Evolutionary conservation across 2,113 vertebrate genomes (phyloP).

Genomic region (Pedionomus torquatus): DNA sequence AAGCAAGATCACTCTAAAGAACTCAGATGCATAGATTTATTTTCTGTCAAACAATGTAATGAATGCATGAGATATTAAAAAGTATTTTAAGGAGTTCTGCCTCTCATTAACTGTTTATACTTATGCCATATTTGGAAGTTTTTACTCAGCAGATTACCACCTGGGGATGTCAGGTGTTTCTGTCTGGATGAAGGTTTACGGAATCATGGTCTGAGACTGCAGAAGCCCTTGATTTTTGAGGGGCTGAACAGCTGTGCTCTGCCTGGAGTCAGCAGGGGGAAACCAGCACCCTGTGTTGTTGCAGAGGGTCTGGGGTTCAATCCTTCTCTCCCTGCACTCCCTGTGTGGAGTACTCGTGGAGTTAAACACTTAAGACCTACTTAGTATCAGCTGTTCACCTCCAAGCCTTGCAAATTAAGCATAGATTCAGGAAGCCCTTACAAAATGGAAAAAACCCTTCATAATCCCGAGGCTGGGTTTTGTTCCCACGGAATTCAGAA

Average conservation of each 20-base stretch:
- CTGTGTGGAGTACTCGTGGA: rapidly evolving
- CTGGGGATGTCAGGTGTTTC: not conserved
- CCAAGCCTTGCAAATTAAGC: not conserved
- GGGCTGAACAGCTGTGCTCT: not conserved
- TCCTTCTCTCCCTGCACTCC: not conserved
- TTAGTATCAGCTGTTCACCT: not conserved
- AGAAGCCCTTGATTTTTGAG: not conserved
- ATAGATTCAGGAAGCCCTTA: not conserved
- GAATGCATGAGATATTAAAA: not conserved
- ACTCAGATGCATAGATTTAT: not conserved
- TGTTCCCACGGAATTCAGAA: not conserved
- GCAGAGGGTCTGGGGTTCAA: not conserved
- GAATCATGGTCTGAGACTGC: not conserved
- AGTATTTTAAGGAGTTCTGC: not conserved
- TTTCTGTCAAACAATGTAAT: not conserved
- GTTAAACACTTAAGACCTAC: not conserved
- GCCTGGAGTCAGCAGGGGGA: not conserved
- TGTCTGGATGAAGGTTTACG: not conserved
- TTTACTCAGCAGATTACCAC: not conserved
- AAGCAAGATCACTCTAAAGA: not conserved
- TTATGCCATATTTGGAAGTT: not conserved
- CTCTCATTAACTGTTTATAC: not conserved
- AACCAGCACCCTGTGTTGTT: rapidly evolving
- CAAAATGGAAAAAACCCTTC: not conserved
- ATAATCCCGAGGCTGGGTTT: not conserved